These are phyloP conservation scores for Promerops cafer DNA, from an alignment of 2,113 vertebrate genomes.

Conservation along the genomic window DNA sequence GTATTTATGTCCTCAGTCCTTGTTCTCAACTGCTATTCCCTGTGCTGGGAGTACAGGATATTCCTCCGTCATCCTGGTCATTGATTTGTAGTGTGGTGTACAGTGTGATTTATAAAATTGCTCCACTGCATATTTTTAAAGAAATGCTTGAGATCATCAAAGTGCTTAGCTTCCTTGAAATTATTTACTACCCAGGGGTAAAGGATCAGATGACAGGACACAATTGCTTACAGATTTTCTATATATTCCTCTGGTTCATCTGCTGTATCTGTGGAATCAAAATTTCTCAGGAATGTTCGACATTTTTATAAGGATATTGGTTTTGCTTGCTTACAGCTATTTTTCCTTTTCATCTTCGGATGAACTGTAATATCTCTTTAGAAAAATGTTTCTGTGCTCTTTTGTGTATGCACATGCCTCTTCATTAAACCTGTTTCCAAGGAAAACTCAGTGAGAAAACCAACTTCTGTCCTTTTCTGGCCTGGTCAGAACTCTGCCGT, in stretches of 20 bases:
- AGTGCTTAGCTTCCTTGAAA: neutral
- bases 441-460: neutral
- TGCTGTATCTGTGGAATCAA: neutral
- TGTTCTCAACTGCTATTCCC: neutral
- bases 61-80: neutral
- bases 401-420: neutral
- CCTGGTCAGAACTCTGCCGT: neutral
- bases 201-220: neutral
- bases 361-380: neutral
- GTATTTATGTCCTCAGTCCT: neutral
- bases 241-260: neutral
- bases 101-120: neutral
- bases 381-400: neutral
- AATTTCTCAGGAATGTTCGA: neutral
- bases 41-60: neutral
- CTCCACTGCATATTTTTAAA: neutral
- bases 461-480: neutral
- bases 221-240: neutral
- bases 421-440: neutral
- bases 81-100: neutral
- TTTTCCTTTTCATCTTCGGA: neutral
- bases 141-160: neutral
- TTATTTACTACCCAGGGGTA: neutral
- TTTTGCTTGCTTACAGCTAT: neutral
- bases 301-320: neutral